These are phyloP conservation scores for Shargacucullia verbasci DNA, from an alignment of 2,888 invertebrate species.

Conservation along the genomic window DNA sequence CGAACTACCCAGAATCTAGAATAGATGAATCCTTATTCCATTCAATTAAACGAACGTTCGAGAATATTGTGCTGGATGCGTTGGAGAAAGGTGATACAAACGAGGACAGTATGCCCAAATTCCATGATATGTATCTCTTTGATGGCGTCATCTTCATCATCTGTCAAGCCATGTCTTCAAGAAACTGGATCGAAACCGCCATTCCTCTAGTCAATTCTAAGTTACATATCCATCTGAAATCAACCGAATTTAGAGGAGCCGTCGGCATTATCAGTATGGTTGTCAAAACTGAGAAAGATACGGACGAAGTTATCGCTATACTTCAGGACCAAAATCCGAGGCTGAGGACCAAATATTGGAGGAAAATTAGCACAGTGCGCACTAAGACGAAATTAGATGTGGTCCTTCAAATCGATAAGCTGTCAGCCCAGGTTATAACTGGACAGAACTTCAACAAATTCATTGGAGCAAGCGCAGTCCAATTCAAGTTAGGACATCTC, in stretches of 20 bases:
- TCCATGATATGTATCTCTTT: conserved; percentile 81
- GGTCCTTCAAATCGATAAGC: conserved; percentile 80
- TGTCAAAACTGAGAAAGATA: conserved; percentile 69
- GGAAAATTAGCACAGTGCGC: conserved; percentile 75
- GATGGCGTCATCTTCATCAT: conserved; percentile 84
- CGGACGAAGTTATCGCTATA: conserved; percentile 71
- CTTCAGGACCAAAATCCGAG: conserved; percentile 79
- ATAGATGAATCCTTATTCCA: conserved; percentile 77
- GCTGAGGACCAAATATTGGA: conserved; percentile 81
- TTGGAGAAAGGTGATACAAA: conserved; percentile 57
- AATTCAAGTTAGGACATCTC: conserved; percentile 80
- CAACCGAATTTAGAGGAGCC: conserved; percentile 82
- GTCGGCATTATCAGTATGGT: conserved; percentile 82
- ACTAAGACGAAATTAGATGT: conserved; percentile 72
- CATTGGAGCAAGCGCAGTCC: conserved; percentile 65
- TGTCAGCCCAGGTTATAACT: conserved; percentile 80
- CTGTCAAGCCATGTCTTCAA: conserved; percentile 71
- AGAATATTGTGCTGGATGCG: conserved; percentile 67
- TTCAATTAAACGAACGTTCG: conserved; percentile 72
- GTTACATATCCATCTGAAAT: conserved; percentile 69
- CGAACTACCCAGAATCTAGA: conserved; percentile 78
- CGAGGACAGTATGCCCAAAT: conserved; percentile 68
- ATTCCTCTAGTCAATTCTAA: conserved; percentile 64
- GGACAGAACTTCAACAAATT: conserved; percentile 70
- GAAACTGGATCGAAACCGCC: conserved; percentile 72